A percentile compares a stretch with the other conserved stretches of the same genome.
Conservation (phyloP, 2,888 invertebrate species). For the Morpho achilles region DNA sequence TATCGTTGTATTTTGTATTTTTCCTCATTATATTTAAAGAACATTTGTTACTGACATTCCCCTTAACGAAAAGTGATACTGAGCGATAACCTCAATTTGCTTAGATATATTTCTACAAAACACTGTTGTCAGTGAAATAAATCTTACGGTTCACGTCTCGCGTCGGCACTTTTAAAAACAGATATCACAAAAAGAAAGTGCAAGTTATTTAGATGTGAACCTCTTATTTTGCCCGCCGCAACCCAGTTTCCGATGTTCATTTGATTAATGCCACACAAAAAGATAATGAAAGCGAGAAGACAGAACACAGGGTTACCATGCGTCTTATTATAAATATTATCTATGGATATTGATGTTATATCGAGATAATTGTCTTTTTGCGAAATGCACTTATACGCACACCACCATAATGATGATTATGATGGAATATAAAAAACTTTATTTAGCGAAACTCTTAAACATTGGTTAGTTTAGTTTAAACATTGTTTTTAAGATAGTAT, state of each 20-base stretch:
- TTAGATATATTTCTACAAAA: conserved; percentile 1
- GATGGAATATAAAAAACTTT: too few species aligned
- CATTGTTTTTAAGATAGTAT: too few species aligned
- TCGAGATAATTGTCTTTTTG: too few species aligned
- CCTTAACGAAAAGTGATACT: background rate
- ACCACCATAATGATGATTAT: too few species aligned
- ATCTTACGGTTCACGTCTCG: conserved; percentile 9
- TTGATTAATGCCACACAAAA: conserved; percentile 42
- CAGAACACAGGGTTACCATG: conserved; percentile 12
- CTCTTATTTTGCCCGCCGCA: conserved; percentile 20
- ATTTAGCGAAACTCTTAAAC: too few species aligned
- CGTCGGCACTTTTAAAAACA: conserved; percentile 19
- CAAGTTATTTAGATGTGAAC: conserved; percentile 26
- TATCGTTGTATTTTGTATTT: too few species aligned
- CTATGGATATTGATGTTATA: too few species aligned
- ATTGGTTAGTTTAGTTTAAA: too few species aligned
- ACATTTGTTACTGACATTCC: background rate
- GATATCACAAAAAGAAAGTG: conserved; percentile 26
- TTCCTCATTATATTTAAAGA: too few species aligned
- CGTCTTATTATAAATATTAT: too few species aligned
- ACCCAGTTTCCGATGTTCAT: conserved; percentile 28
- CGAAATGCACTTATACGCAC: too few species aligned
- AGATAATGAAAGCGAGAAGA: conserved; percentile 21
- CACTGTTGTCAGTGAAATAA: conserved; percentile 8
- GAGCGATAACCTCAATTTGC: background rate